Evolutionary conservation across 2,888 invertebrate genomes (phyloP).

Genomic region (Andricus curvator): DNA sequence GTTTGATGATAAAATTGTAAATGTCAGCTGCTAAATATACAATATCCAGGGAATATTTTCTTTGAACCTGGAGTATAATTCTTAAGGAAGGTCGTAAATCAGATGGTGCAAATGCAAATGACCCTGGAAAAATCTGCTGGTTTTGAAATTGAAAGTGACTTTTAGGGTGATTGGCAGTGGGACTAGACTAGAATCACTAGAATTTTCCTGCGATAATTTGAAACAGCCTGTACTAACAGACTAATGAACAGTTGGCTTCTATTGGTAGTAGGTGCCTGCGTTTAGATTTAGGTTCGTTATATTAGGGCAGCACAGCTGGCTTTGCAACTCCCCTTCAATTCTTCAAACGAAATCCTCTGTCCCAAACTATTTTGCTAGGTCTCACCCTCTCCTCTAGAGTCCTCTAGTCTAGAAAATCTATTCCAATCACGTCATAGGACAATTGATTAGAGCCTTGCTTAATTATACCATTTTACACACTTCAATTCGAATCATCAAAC

Average conservation of each 20-base stretch:
- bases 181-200: not conserved
- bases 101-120: not conserved
- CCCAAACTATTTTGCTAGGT: constrained; percentile 50
- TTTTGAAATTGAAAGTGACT: constrained; percentile 10
- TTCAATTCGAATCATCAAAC: not conserved
- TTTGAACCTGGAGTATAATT: constrained; percentile 14
- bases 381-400: constrained; percentile 46
- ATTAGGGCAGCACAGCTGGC: constrained; percentile 75
- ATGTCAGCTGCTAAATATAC: no score
- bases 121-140: not conserved
- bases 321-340: constrained; percentile 60
- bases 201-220: constrained; percentile 27
- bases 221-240: constrained; percentile 59
- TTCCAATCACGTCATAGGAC: not conserved
- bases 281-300: constrained; percentile 62
- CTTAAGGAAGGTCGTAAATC: not conserved
- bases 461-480: no score
- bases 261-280: constrained; percentile 72
- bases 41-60: not conserved
- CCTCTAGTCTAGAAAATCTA: constrained; percentile 32
- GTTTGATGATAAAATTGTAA: no score
- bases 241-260: constrained; percentile 77
- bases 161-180: not conserved
- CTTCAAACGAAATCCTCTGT: constrained; percentile 48
- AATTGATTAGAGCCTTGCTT: not conserved